Conservation (phyloP, 2,113 vertebrate genomes). For the Vombatus ursinus region DNA sequence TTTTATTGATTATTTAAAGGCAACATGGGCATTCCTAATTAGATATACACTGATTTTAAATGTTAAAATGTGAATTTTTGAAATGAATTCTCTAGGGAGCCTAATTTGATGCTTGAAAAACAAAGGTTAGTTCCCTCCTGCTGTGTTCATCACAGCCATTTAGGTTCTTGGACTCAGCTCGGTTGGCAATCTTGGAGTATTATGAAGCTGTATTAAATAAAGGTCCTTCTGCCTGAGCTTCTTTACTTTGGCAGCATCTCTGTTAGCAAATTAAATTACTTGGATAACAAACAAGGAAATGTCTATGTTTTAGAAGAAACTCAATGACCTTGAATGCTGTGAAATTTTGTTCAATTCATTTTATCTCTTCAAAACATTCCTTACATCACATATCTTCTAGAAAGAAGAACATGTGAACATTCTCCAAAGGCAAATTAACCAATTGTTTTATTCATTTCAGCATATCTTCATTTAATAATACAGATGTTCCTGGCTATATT, state of each 20-base stretch:
- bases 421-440: not conserved
- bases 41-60: not conserved
- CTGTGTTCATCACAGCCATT: not conserved
- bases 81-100: not conserved
- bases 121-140: not conserved
- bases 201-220: constrained; percentile 28
- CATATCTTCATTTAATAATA: not conserved
- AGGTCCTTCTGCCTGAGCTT: constrained; percentile 14
- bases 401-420: not conserved
- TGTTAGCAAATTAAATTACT: constrained; percentile 21
- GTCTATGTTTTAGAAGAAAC: constrained; percentile 4
- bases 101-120: not conserved
- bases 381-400: not conserved
- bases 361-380: not conserved
- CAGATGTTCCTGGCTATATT: not conserved
- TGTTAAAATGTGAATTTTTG: constrained; percentile 14
- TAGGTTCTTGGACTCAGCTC: not conserved
- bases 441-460: not conserved
- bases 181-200: not conserved
- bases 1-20: not conserved
- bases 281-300: not conserved
- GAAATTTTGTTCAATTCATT: constrained; percentile 23
- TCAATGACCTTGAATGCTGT: not conserved
- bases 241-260: not conserved
- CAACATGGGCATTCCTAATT: not conserved